Evolutionary conservation across 2,797 vertebrate species (phyloP), one percentile per base, ranked within the genome.

Genomic region (Lutra lutra): DNA sequence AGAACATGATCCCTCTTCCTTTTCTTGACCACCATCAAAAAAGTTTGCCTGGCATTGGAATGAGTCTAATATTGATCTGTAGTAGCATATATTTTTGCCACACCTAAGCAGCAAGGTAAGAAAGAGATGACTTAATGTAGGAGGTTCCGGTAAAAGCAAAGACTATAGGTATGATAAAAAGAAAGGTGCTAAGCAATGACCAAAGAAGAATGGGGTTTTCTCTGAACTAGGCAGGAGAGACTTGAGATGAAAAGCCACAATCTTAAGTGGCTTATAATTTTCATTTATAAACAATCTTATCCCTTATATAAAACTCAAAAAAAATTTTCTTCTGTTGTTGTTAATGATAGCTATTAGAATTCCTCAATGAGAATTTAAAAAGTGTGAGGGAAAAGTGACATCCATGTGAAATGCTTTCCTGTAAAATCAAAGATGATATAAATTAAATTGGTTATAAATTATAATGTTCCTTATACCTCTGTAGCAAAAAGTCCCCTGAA

Each of bases 11-110:
- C 4, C 27, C 9, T 85, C 62, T 84, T 89, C 7, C 48, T 78
- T 80, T 29, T n/a, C 84, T 90, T 35, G 23, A 84, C 86, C 66
- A 95, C 40, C 86, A 90, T 10, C 91, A 96, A 51, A 89, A 96
- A 94, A 40, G 66, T 5, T 29, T 43, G 11, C 10, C 64, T 88
- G 21, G 32, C 68, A 62, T 9, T 80, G 38, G 27, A 88, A 87
- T 60, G 21, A 21, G 9, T 60, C 83, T 94, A 94, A 54, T 43
- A 40, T 0, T 72, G 51, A 35, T 43, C n/a, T 82, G 8, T 10
- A 92, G 75, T 40, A 64, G 38, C 46, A 92, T 35, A 32, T 54
- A 72, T 62, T 70, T 56, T 58, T 83, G 46, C 15, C 77, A 85
- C 7, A 86, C 35, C 43, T 91, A 90, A 70, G 32, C 40, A 80